Base-by-base conservation (phyloP, 2,888 invertebrate genomes). In the Saturnia pavonia region DNA sequence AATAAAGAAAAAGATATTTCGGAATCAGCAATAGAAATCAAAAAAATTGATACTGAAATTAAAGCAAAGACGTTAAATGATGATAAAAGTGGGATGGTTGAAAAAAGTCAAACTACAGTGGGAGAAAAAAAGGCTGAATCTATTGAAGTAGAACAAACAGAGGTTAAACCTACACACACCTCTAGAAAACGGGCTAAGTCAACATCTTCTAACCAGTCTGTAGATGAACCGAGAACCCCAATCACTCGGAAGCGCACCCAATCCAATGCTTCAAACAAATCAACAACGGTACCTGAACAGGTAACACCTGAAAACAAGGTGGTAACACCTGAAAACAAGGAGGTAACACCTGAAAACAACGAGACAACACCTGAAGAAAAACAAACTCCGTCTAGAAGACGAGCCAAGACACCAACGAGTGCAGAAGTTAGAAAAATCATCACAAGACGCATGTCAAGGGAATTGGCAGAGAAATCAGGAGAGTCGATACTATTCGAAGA, bases 401-500 rank as follows among this genome's bases (percentile, higher is more conserved):
- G 86, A 65, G 80, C 84, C 0, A 90, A 87, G 79, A 90, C 91
- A 0, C 91, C 91, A 0, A 86, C 84, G 0, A 87, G 83, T 51
- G 76, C 83, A 1, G 92, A 92, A 84, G 80, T 87, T 0, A 82
- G 91, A 54, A 88, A 85, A 72, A 91, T 93, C 12, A 80, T 93
- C 22, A 92, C 92, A 0, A 79, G 92, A 71, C 83, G 91, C 0
- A 87, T 88, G n/a, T 92, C 93, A 0, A 87, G 84, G 74, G 93
- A 93, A 74, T 79, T 91, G 72, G 81, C 83, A 0, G 90, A 85
- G 51, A 87, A 81, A 69, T 69, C 80, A 1, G 89, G 90, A 22
- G 88, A 89, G 54, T 84, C 85, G 1, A 85, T 82, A 65, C 72
- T 77, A 54, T 27, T 82, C 6, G 88, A 91, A 16, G 90, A 88